These are phyloP conservation scores for Zophobas morio DNA, from an alignment of 1,140 invertebrate genomes.

Conservation along the genomic window DNA sequence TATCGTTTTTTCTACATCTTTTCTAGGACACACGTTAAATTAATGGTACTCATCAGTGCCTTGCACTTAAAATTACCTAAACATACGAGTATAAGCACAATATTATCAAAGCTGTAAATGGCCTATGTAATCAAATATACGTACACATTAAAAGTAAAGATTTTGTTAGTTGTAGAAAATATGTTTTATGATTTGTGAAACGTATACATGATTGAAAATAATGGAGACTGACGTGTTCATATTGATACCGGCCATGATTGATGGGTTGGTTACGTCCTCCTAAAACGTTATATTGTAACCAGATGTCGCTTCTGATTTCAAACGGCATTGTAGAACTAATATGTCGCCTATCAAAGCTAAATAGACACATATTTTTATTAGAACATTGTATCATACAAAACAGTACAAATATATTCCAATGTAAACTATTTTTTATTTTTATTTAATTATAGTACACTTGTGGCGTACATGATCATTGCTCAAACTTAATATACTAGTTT, in stretches of 20 bases:
- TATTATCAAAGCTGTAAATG: background rate
- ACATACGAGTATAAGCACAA: background rate
- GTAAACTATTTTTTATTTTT: no score
- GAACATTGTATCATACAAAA: no score
- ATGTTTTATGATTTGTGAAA: background rate
- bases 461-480: no score
- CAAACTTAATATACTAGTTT: no score
- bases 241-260: background rate
- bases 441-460: no score
- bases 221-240: background rate
- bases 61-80: constrained; percentile 27
- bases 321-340: no score
- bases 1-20: background rate
- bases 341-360: no score
- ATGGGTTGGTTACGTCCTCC: background rate
- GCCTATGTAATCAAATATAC: background rate
- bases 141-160: background rate
- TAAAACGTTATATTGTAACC: no score
- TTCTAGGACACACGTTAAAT: background rate
- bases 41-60: constrained; percentile 13
- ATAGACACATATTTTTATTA: no score
- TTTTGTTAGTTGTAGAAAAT: background rate
- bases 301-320: no score
- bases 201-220: background rate
- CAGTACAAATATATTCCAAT: no score